These are phyloP conservation scores for Leptura quadrifasciata DNA, from an alignment of 2,888 invertebrate species.

Conservation along the genomic window DNA sequence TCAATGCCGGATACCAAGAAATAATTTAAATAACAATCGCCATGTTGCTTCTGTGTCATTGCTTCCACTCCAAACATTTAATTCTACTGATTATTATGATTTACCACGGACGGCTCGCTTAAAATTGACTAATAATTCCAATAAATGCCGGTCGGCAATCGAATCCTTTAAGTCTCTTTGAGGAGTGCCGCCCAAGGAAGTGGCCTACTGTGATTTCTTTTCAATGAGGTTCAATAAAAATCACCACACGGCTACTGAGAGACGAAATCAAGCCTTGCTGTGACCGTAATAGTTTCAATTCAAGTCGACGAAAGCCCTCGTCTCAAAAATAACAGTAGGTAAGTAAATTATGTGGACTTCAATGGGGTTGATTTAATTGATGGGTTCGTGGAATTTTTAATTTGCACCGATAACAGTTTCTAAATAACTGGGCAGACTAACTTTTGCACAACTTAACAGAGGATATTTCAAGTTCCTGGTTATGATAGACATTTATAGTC, in stretches of 20 bases:
- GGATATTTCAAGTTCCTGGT: too few species aligned
- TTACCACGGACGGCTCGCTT: slow-evolving; percentile 49
- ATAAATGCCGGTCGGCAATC: slow-evolving; percentile 54
- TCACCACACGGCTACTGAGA: slow-evolving; percentile 55
- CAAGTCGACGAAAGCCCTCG: background rate
- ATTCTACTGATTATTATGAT: slow-evolving; percentile 54
- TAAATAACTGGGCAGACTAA: background rate
- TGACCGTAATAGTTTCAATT: slow-evolving; percentile 53
- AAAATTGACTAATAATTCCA: slow-evolving; percentile 60
- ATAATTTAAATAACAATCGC: slow-evolving; percentile 25
- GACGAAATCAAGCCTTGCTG: slow-evolving; percentile 50
- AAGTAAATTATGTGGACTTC: slow-evolving; percentile 7
- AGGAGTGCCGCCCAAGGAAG: slow-evolving; percentile 55
- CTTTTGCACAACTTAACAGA: too few species aligned
- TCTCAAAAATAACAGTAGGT: background rate
- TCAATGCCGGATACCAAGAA: background rate
- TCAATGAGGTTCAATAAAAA: slow-evolving; percentile 59
- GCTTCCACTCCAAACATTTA: slow-evolving; percentile 45
- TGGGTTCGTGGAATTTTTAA: background rate
- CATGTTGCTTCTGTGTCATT: slow-evolving; percentile 15
- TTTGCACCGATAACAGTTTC: background rate
- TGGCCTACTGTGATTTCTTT: slow-evolving; percentile 58
- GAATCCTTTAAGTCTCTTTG: slow-evolving; percentile 58
- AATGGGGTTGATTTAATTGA: slow-evolving; percentile 7
- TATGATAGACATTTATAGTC: too few species aligned